Conservation (phyloP, 2,113 vertebrate species). For the Cynocephalus volans region DNA sequence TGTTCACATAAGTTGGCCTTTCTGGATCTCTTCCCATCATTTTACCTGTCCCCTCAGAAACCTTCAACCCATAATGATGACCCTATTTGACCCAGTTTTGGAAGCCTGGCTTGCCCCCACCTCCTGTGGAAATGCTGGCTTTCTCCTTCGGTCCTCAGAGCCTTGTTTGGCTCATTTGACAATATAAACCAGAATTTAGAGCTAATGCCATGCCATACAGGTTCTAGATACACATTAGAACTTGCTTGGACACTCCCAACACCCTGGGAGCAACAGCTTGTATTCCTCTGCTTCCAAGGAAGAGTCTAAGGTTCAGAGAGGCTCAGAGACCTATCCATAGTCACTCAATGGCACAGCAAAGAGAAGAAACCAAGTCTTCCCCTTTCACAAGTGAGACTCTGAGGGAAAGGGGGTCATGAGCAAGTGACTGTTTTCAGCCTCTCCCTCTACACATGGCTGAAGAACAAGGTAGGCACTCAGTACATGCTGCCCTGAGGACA, state of each 20-base stretch:
- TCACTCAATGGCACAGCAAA: neutral
- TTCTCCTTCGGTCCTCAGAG: neutral
- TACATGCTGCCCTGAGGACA: neutral
- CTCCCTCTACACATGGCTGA: neutral
- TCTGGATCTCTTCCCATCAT: too few relatives aligned
- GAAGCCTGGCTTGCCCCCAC: neutral
- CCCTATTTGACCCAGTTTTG: neutral
- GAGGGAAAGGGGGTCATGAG: neutral
- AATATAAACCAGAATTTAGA: fast-evolving
- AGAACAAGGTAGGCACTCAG: neutral
- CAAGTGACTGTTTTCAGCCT: neutral
- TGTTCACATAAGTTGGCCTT: neutral
- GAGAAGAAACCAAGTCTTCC: neutral
- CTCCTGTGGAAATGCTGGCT: neutral
- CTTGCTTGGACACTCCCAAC: neutral
- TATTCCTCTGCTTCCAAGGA: neutral
- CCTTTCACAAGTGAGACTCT: neutral
- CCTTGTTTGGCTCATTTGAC: neutral
- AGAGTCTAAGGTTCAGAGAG: neutral
- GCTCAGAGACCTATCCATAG: neutral
- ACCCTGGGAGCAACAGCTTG: neutral
- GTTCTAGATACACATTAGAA: neutral
- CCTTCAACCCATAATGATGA: neutral
- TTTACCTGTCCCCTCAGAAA: neutral
- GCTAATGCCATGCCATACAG: fast-evolving